Evolutionary conservation across 2,888 invertebrate species (phyloP).

Genomic region (Meliscaeva auricollis): DNA sequence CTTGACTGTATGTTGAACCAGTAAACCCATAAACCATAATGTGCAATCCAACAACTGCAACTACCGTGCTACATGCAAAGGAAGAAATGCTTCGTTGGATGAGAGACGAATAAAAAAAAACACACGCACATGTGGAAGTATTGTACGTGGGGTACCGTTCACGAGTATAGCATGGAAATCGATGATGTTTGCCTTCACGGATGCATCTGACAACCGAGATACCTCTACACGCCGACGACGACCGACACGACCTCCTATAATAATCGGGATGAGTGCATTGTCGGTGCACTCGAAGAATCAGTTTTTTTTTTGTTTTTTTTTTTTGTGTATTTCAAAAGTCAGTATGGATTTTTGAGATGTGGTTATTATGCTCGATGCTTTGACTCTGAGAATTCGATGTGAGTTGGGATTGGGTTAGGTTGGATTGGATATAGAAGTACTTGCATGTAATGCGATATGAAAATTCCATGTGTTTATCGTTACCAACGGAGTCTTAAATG

Average conservation of each 20-base stretch:
- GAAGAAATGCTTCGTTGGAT: conserved; percentile 22
- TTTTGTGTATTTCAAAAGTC: not conserved
- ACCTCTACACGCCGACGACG: too few relatives aligned
- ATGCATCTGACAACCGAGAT: conserved; percentile 20
- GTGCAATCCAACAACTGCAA: conserved; percentile 46
- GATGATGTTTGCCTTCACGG: conserved; percentile 35
- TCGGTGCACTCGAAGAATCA: conserved; percentile 65
- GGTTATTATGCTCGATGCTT: not conserved
- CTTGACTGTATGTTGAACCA: conserved; percentile 3
- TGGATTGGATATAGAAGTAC: conserved; percentile 33
- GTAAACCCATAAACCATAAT: conserved; percentile 62
- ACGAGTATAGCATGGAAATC: conserved; percentile 39
- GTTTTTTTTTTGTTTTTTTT: conserved; percentile 27
- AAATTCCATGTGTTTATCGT: conserved; percentile 74
- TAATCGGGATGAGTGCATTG: conserved; percentile 38
- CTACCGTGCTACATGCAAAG: conserved; percentile 31
- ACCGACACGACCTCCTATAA: conserved; percentile 56
- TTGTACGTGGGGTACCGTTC: conserved; percentile 58
- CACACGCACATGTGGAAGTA: conserved; percentile 54
- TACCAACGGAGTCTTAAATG: conserved; percentile 71
- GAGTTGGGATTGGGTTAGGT: conserved; percentile 25
- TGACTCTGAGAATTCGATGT: conserved; percentile 35
- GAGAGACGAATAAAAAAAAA: conserved; percentile 26
- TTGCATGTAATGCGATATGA: conserved; percentile 60
- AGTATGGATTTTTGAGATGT: conserved; percentile 19